Base-by-base conservation (phyloP, 1,140 invertebrate species). In the Drosophila orosa region DNA sequence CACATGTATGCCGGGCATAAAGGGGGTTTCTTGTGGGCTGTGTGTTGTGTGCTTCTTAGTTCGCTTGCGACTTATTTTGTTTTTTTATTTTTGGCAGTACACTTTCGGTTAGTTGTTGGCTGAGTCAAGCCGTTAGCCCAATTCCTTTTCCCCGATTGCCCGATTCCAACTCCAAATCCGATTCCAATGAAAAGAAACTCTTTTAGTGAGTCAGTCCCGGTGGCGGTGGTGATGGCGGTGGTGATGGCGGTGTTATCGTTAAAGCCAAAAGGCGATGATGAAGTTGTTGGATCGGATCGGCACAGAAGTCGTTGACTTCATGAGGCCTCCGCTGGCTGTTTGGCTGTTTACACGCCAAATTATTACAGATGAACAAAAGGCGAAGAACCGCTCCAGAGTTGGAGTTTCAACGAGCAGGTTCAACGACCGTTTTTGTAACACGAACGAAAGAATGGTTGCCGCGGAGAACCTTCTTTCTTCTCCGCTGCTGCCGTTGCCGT, bases 171-270 rank as follows among this genome's bases (percentile, higher is more conserved):
- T 87, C 85, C 84, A 84, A 84, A 78, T 60, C 52, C 65, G 59
- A 71, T 87, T 87, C 85, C 84, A 74, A 84, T 80, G 85, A 87
- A 87, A 87, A 87, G 83, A 90, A 87, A 87, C 77, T 87, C 80
- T 79, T 45, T 31, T 31, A 25, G 66, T 74, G 78, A 84, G 60
- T 60, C 68, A 69, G 60, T 71, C 37, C 13, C 40, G 12, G 42
- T 48, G 42, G 31, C 35, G 35, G 52, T 56, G 55, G n/a, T n/a
- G n/a, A n/a, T n/a, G n/a, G n/a, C n/a, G n/a, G n/a, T n/a, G n/a
- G n/a, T n/a, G n/a, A n/a, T 48, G 42, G 31, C 35, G 35, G 52
- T 56, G 55, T 72, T 71, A 71, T 71, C 67, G 54, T 45, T 33
- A 31, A 62, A 31, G 22, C 52, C 19, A 65, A 35, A 63, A 35